Conservation (phyloP, 1,140 invertebrate species). For the Chionoecetes opilio region DNA sequence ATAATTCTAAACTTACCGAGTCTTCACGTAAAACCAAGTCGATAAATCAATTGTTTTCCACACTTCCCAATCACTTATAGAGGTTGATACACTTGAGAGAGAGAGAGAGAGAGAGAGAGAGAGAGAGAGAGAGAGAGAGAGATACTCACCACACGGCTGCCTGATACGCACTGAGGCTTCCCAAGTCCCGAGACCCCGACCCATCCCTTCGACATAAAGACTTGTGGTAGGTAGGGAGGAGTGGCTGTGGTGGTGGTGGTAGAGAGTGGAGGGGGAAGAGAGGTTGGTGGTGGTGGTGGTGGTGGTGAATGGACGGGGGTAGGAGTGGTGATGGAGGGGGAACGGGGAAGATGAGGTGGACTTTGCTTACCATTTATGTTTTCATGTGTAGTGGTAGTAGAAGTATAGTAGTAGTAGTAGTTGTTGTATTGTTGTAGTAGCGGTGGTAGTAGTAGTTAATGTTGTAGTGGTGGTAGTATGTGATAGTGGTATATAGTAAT, state of each 20-base stretch:
- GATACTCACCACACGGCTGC: neutral
- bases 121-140: neutral
- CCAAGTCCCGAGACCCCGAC: neutral
- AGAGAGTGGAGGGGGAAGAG: too few species aligned
- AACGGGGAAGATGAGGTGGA: too few species aligned
- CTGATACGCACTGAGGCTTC: slow-evolving; percentile 4
- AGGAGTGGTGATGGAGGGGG: too few species aligned
- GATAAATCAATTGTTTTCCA: too few species aligned
- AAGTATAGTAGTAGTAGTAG: neutral
- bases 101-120: slow-evolving; percentile 25
- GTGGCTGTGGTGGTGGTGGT: too few species aligned
- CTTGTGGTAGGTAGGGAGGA: too few species aligned
- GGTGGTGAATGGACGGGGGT: neutral
- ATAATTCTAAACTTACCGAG: too few species aligned
- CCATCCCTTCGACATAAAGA: neutral
- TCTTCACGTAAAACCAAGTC: too few species aligned
- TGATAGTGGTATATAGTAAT: neutral
- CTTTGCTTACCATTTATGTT: too few species aligned
- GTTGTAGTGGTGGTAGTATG: neutral
- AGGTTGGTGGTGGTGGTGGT: neutral
- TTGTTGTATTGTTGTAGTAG: neutral
- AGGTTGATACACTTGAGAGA: too few species aligned
- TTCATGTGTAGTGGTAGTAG: neutral
- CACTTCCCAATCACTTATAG: too few species aligned
- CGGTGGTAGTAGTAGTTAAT: neutral